Evolutionary conservation across 2,113 vertebrate genomes (phyloP), one percentile per base, ranked within the genome.

Genomic region (Anthoscopus minutus): DNA sequence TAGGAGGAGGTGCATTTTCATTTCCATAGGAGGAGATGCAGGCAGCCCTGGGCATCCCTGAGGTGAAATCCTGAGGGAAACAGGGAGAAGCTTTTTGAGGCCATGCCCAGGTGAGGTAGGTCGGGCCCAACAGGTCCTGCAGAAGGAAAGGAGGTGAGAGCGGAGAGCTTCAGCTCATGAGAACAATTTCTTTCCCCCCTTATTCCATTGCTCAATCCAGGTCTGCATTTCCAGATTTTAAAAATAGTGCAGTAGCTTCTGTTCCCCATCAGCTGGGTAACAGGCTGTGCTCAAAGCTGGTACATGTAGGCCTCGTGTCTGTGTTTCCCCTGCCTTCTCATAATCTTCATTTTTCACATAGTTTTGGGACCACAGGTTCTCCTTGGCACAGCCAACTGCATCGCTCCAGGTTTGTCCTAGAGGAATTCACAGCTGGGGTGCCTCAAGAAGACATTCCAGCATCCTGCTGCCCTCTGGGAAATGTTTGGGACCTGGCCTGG

Each of bases 1-100:
- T 1, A 11, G 0, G 4, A 53, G 67, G 24, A 30, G 42, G 45
- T 30, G 33, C n/a, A n/a, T n/a, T n/a, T n/a, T n/a, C n/a, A 1
- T n/a, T 66, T 17, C 70, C n/a, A 6, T 1, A 11, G 0, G 4
- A 53, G 67, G 24, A 30, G 42, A 40, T 30, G 33, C 64, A 35
- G 50, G 47, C 64, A 73, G 72, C 58, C n/a, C 72, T 27, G 30
- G 57, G 53, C 11, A n/a, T 19, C 53, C n/a, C 50, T 15, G 13
- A 19, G 38, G 53, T n/a, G 57, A 35, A 25, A 85, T 42, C 25
- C 42, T 4, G 2, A 42, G 30, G 56, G 56, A 38, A 54, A 15
- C 8, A 21, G 1, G 6, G 48, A 61, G 40, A 35, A 80, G 22
- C 31, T 88, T 51, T 38, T 17, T 11, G 18, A 11, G 84, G 30